phyloP scores from a whole-genome alignment of 2,113 vertebrate species.

The Actenoides lindsayi region DNA sequence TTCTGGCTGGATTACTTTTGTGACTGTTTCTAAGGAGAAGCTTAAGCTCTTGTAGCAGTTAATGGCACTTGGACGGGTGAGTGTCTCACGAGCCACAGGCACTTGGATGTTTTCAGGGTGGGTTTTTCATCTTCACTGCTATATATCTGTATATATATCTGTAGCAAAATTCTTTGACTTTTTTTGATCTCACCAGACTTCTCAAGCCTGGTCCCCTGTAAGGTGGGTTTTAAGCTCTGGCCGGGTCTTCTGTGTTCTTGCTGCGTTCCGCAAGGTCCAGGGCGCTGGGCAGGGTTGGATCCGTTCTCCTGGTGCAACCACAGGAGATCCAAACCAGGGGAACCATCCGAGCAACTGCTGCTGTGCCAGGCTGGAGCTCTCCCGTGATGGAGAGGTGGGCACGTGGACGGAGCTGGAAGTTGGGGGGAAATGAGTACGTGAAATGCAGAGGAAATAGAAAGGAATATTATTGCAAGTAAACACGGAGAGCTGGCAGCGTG shows the following conservation, averaged over 20 bases:
- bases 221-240: background rate
- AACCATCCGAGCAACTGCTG: rapidly evolving
- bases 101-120: background rate
- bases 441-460: background rate
- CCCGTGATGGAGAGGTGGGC: background rate
- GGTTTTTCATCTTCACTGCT: background rate
- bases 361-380: background rate
- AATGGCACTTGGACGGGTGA: background rate
- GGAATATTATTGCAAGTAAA: background rate
- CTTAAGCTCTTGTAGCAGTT: background rate
- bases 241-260: background rate
- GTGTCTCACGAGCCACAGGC: background rate
- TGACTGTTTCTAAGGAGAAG: background rate
- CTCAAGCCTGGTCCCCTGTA: background rate
- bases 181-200: background rate
- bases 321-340: background rate
- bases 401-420: background rate
- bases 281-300: background rate
- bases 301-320: background rate
- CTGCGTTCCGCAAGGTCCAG: background rate
- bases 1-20: background rate
- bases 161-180: rapidly evolving
- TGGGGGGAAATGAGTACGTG: background rate
- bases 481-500: background rate
- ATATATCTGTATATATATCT: background rate